Conservation (phyloP, 2,888 invertebrate genomes). For the Phlogophora meticulosa region DNA sequence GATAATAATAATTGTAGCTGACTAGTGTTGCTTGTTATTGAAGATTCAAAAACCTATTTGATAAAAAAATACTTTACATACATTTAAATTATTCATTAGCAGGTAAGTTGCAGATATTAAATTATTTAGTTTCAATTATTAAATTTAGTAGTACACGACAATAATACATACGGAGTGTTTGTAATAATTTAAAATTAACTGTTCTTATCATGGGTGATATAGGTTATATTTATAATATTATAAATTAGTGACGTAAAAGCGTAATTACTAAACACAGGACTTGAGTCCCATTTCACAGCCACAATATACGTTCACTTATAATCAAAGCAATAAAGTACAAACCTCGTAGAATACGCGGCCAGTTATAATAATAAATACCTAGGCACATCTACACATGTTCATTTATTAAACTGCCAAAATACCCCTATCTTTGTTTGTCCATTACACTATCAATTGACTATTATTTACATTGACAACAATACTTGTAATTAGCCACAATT, state of each 20-base stretch:
- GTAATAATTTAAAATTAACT: slow-evolving; percentile 60
- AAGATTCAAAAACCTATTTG: slow-evolving; percentile 67
- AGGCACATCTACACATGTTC: slow-evolving; percentile 76
- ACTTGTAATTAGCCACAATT: slow-evolving; percentile 71
- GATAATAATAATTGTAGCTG: slow-evolving; percentile 75
- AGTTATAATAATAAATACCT: slow-evolving; percentile 75
- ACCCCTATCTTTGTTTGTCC: slow-evolving; percentile 79
- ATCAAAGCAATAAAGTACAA: slow-evolving; percentile 87
- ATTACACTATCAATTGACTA: slow-evolving; percentile 83
- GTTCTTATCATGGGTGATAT: slow-evolving; percentile 64
- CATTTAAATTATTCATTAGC: slow-evolving; percentile 53
- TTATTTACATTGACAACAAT: slow-evolving; percentile 81
- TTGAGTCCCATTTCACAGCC: slow-evolving; percentile 88
- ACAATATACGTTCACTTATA: slow-evolving; percentile 87
- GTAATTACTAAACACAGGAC: slow-evolving; percentile 85
- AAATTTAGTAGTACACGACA: slow-evolving; percentile 35
- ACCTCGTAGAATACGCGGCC: slow-evolving; percentile 80
- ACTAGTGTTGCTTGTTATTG: slow-evolving; percentile 81
- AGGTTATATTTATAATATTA: slow-evolving; percentile 74
- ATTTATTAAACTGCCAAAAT: slow-evolving; percentile 69
- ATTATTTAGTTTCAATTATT: slow-evolving; percentile 25
- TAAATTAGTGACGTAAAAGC: slow-evolving; percentile 89
- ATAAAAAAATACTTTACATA: slow-evolving; percentile 27
- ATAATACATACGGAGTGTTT: slow-evolving; percentile 49
- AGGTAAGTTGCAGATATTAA: slow-evolving; percentile 39